These are phyloP conservation scores for Odontocolon sp. DNA, from an alignment of 2,888 invertebrate genomes.

Conservation along the genomic window DNA sequence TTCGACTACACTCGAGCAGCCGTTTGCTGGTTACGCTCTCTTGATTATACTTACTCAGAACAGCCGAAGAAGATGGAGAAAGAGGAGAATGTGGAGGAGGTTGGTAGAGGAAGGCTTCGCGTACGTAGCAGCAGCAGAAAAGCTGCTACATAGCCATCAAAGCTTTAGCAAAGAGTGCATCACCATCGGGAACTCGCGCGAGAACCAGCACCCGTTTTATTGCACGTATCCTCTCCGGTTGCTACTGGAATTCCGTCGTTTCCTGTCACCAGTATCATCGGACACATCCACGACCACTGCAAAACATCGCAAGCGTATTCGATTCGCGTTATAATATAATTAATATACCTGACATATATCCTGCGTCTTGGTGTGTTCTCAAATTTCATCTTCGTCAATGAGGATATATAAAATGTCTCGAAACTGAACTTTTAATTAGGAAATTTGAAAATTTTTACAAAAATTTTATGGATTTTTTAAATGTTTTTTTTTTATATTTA, in stretches of 20 bases:
- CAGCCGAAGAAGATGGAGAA: neutral
- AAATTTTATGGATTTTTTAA: neutral
- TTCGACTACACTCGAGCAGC: constrained; percentile 34
- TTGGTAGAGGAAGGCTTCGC: neutral
- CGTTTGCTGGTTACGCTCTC: constrained; percentile 12
- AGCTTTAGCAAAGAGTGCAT: constrained; percentile 21
- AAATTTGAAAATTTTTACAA: neutral
- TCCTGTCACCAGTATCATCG: constrained; percentile 47
- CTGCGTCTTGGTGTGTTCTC: neutral
- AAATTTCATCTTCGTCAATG: neutral
- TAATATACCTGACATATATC: neutral
- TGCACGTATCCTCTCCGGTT: constrained; percentile 61
- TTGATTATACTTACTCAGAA: constrained; percentile 18
- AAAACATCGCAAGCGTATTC: constrained; percentile 1
- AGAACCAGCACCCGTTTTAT: constrained; percentile 59
- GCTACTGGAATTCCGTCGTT: constrained; percentile 60
- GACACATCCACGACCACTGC: constrained; percentile 6
- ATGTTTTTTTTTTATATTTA: too few relatives aligned
- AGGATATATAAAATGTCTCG: neutral
- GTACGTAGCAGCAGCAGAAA: constrained; percentile 3
- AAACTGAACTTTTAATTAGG: neutral
- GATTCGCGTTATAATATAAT: constrained; percentile 8
- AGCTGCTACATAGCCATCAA: constrained; percentile 16
- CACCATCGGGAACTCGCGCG: constrained; percentile 33
- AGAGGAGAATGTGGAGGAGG: constrained; percentile 5